Conservation (phyloP, 2,797 vertebrate species). For the Pseudochromis fuscus region DNA sequence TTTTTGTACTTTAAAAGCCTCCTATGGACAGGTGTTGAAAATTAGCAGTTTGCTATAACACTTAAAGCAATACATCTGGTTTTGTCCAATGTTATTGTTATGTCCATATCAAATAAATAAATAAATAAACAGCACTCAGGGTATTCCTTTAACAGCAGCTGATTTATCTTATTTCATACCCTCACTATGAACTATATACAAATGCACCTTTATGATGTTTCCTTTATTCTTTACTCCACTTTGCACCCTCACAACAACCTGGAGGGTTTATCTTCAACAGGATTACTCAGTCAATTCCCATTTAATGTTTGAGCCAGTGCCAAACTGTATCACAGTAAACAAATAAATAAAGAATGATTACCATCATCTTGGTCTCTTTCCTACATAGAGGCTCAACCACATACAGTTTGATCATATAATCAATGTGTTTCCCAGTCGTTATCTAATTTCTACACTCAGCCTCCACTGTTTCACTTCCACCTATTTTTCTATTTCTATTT, state of each 20-base stretch:
- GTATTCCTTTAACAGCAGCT: neutral
- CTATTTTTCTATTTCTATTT: slow-evolving; percentile 9
- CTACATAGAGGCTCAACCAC: neutral
- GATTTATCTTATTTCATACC: neutral
- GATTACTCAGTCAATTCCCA: neutral
- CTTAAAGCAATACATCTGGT: too few relatives aligned
- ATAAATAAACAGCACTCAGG: too few relatives aligned
- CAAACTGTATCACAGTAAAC: slow-evolving; percentile 6
- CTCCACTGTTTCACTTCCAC: slow-evolving; percentile 17
- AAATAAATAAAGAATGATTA: neutral
- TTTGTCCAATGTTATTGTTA: too few relatives aligned
- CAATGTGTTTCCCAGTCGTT: slow-evolving; percentile 2
- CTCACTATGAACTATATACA: neutral
- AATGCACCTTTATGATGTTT: slow-evolving; percentile 2
- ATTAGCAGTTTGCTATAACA: too few relatives aligned
- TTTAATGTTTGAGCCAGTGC: neutral
- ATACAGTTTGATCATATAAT: neutral
- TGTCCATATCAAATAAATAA: too few relatives aligned
- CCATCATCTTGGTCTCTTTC: neutral
- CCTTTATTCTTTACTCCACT: neutral
- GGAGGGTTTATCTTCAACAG: neutral
- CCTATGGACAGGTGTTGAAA: too few relatives aligned
- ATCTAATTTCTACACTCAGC: slow-evolving; percentile 3
- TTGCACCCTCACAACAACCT: slow-evolving; percentile 2
- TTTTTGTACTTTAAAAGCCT: too few relatives aligned